Evolutionary conservation across 1,140 invertebrate genomes (phyloP), one percentile per base, ranked within the genome.

Genomic region (Meloidogyne chitwoodi): DNA sequence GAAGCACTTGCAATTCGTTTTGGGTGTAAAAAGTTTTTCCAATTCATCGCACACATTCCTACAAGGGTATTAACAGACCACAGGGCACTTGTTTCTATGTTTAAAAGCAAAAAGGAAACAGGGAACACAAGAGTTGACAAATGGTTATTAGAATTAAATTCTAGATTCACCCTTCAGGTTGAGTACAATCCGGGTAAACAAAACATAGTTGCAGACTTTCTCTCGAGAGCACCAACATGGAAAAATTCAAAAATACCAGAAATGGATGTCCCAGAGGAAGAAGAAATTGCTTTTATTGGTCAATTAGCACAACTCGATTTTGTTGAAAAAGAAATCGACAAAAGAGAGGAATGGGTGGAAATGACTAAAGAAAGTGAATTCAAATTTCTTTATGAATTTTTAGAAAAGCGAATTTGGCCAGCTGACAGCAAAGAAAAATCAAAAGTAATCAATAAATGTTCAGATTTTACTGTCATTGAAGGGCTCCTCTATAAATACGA

Each of bases 1-100:
- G 70, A 72, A 41, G 70, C 70, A 24, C 31, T 72, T 8, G 70
- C 38, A n/a, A 71, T 71, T 34, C 14, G 62, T 19, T 71, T 71
- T 12, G 69, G 38, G 2, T 27, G 31, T 16, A 66, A 66, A n/a
- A 71, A 63, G 6, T 71, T 71, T 12, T 16, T 34, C 4, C 69
- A 71, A 44, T 71, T 71, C 61, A 71, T 71, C 27, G 38, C 62
- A 5, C 26, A 31, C 16, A 41, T 71, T 5, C 69, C 69, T n/a
- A 66, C 62, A n/a, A 19, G n/a, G 24, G 61, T 69, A 11, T 64
- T 69, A 24, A 69, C 68, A 24, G 68, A 69, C 68, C 68, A 69
- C 68, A 69, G 16, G 64, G 38, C 3, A 8, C 11, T 41, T 8
- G 38, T 41, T 41, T 12, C 38, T 11, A 67, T 67, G 65, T 67